Evolutionary conservation across 2,113 vertebrate genomes (phyloP), one percentile per base, ranked within the genome.

Genomic region (Siniperca chuatsi): DNA sequence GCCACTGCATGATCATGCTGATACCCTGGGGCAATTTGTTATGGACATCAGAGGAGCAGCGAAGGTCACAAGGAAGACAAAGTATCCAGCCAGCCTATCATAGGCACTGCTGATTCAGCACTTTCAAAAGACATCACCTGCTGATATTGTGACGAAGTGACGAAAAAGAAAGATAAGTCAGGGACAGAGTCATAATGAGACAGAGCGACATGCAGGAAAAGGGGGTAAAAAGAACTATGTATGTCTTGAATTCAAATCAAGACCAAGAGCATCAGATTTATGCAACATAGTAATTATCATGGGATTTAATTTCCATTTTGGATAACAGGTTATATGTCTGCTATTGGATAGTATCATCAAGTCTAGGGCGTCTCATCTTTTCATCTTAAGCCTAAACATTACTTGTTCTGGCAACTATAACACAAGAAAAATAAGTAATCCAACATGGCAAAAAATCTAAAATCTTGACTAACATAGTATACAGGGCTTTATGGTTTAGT

Each of bases 11-110:
- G 89, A 86, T 92, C 90, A 88, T 67, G 61, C 75, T 70, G 82
- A 92, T 84, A 89, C 91, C 91, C 81, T 55, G 23, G 71, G 69
- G 89, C 88, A 83, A 88, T 94, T 93, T 90, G 85, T 93, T 91
- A 89, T 86, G 90, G 87, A 92, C 85, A 92, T 85, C 80, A 91
- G 79, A 90, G 77, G 80, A 91, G 70, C 66, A 35, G 79, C 58
- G 83, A 91, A 93, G 93, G 93, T 94, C 91, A 92, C 74, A 44
- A 66, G 73, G 60, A 85, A 90, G 87, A 93, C 88, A 87, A 83
- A 91, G 84, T 83, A 81, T 85, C 74, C 78, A 65, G 78, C 83
- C 48, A 21, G 76, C 79, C 81, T 77, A 83, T 82, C 86, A 82
- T 35, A 79, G 78, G 15, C 60, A 65, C 71, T 46, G 79, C 89